A percentile compares a stretch with the other conserved stretches of the same genome.
phyloP scores from a whole-genome alignment of 2,888 invertebrate species.

The Ligdia adustata region DNA sequence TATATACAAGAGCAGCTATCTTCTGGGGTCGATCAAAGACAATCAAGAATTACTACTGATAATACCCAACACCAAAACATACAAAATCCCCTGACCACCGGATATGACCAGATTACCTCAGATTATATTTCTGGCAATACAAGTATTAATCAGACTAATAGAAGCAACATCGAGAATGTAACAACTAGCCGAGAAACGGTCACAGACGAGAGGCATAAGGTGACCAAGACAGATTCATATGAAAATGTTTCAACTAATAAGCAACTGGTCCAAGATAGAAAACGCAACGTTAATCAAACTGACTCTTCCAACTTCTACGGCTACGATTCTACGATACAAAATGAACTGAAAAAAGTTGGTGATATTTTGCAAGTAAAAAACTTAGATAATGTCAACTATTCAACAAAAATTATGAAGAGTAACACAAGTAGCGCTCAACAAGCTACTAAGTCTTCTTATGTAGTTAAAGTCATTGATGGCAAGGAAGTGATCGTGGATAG shows the following conservation, averaged over 20 bases:
- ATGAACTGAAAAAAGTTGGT: constrained; percentile 73
- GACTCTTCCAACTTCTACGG: constrained; percentile 78
- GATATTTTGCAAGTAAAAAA: constrained; percentile 69
- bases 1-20: constrained; percentile 58
- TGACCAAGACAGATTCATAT: constrained; percentile 45
- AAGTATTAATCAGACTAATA: constrained; percentile 26
- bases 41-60: constrained; percentile 36
- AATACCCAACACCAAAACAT: constrained; percentile 52
- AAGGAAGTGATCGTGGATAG: constrained; percentile 84
- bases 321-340: constrained; percentile 73
- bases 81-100: constrained; percentile 54
- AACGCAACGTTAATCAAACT: constrained; percentile 62
- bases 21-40: constrained; percentile 40
- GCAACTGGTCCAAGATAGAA: constrained; percentile 52
- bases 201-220: constrained; percentile 32
- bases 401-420: constrained; percentile 80
- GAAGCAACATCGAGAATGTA: constrained; percentile 36
- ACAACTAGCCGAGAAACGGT: constrained; percentile 33
- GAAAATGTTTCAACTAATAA: constrained; percentile 46
- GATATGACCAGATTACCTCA: constrained; percentile 38
- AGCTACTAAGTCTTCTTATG: constrained; percentile 86
- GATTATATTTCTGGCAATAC: constrained; percentile 34
- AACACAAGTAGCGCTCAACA: constrained; percentile 84
- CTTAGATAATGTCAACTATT: constrained; percentile 69
- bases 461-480: constrained; percentile 86